Conservation (phyloP, 1,140 invertebrate species). For the Coenobita brevimanus region DNA sequence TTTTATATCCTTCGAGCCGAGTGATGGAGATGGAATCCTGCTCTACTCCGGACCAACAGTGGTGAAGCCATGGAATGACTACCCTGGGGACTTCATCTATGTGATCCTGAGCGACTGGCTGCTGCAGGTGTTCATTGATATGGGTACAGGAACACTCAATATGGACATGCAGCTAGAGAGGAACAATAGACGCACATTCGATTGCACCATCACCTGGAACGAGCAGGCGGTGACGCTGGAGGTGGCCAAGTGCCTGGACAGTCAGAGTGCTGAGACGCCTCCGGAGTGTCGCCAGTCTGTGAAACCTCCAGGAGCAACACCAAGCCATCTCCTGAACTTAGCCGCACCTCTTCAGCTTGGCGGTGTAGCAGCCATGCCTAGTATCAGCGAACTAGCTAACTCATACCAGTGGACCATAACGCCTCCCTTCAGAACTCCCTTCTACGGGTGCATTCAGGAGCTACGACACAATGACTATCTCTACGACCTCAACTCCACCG, state of each 20-base stretch:
- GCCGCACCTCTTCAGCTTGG: conserved; percentile 95
- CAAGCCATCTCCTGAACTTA: conserved; percentile 82
- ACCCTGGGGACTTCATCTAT: conserved; percentile 82
- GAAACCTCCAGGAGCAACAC: neutral
- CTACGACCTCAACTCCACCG: conserved; percentile 67
- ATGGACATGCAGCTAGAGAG: conserved; percentile 87
- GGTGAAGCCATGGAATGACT: conserved; percentile 4
- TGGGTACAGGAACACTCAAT: conserved; percentile 93
- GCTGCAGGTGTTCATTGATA: conserved; percentile 93
- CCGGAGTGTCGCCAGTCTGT: conserved; percentile 28
- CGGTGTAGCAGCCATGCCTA: conserved; percentile 87
- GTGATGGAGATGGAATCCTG: conserved; percentile 18
- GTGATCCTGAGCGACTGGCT: conserved; percentile 96
- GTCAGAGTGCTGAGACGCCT: neutral
- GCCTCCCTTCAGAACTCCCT: conserved; percentile 85
- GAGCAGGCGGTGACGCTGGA: conserved; percentile 4
- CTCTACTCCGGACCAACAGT: conserved; percentile 74
- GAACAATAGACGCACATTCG: neutral
- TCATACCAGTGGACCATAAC: conserved; percentile 89
- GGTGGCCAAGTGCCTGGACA: neutral
- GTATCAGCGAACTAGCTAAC: conserved; percentile 79
- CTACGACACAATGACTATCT: conserved; percentile 73
- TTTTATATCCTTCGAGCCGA: conserved; percentile 43
- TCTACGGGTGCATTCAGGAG: conserved; percentile 95
- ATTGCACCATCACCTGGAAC: conserved; percentile 14